A percentile compares a stretch with the other conserved stretches of the same genome.
Evolutionary conservation across 2,113 vertebrate genomes (phyloP).

Genomic region (Syrmaticus mikado): DNA sequence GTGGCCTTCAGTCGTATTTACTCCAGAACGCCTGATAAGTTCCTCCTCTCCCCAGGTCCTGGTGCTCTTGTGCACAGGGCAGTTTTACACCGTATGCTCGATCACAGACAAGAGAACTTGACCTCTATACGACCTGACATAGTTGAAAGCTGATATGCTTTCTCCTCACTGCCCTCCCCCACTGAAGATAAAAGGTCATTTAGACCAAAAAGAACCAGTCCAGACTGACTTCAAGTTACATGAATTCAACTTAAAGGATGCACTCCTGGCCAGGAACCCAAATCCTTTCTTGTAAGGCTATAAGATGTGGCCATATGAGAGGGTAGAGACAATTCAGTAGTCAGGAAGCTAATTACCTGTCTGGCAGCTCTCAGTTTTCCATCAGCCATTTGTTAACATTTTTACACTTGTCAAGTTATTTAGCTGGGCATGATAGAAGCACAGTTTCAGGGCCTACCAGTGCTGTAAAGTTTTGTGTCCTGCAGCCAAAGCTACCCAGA

Average conservation of each 20-base stretch:
- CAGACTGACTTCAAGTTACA: neutral
- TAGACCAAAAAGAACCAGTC: slow-evolving; percentile 25
- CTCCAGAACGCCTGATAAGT: slow-evolving; percentile 2
- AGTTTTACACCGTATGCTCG: neutral
- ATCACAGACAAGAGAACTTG: slow-evolving; percentile 54
- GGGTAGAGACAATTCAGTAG: slow-evolving; percentile 63
- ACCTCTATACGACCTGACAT: slow-evolving; percentile 29
- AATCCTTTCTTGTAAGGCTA: slow-evolving; percentile 37
- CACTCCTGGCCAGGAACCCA: slow-evolving; percentile 20
- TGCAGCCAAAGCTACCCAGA: neutral
- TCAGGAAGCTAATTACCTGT: slow-evolving; percentile 72
- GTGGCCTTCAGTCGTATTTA: neutral
- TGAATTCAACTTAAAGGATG: slow-evolving; percentile 22
- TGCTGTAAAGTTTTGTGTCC: neutral
- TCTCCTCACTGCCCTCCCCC: slow-evolving; percentile 31
- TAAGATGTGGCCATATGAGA: slow-evolving; percentile 37
- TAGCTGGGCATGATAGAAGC: neutral
- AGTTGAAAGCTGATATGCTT: slow-evolving; percentile 43
- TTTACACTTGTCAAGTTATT: slow-evolving; percentile 71
- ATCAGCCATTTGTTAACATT: slow-evolving; percentile 73
- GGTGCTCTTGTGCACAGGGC: neutral
- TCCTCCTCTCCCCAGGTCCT: neutral
- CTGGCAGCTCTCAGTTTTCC: slow-evolving; percentile 67
- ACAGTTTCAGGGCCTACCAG: neutral
- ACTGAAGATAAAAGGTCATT: slow-evolving; percentile 45